Base-by-base conservation (phyloP, 2,888 invertebrate genomes). In the Tenthredo amoena region DNA sequence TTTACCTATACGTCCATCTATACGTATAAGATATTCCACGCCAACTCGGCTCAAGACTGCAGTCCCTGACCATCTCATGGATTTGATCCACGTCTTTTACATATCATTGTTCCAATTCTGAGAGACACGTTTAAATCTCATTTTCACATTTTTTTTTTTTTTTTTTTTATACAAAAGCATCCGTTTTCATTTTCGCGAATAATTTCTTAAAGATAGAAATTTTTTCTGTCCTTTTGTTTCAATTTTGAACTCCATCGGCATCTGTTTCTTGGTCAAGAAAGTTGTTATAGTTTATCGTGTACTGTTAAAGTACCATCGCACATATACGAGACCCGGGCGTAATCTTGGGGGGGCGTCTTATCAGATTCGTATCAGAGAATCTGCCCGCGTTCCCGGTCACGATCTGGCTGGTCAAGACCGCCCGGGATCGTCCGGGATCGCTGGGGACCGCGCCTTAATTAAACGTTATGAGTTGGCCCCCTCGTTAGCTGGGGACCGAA, bases 381-480 rank as follows among this genome's bases (percentile, higher is more conserved):
- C 93, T 93, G 93, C 91, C 92, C 91, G 92, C 92, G 92, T 92
- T 93, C 91, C 91, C 91, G 93, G 93, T 93, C 93, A 93, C 93
- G 93, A 93, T 90, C 91, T 87, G 88, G 90, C 87, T 86, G 88
- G 88, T 85, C 87, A 85, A 86, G 87, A 89, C 89, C 88, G 79
- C 76, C 86, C 87, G 85, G 83, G 85, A 85, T 87, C 72, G 79
- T 68, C 84, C 86, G 87, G 85, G 85, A 37, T 84, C 86, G 86
- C 84, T 65, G 83, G 79, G 87, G 88, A 90, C 90, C 88, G 88
- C 88, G 89, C 90, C 91, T 93, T 93, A 93, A 93, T 93, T 93
- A 93, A 93, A 91, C 92, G 91, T 93, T 93, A 93, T 93, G 93
- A 93, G 92, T 93, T 90, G 91, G 91, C 90, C 90, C 90, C 91